Conservation (phyloP, 2,888 invertebrate species). For the Lutraria lutraria region DNA sequence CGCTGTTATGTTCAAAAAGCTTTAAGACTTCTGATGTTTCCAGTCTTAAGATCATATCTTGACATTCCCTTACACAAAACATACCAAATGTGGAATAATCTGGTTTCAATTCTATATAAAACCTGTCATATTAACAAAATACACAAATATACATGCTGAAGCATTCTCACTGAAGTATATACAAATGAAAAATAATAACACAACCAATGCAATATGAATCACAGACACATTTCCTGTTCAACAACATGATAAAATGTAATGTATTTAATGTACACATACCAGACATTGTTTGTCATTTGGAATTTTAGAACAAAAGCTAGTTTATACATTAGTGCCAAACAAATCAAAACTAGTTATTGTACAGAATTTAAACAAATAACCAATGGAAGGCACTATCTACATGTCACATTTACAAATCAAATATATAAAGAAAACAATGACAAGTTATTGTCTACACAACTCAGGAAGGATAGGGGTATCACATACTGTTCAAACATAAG, state of each 20-base stretch:
- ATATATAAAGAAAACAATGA: constrained; percentile 5
- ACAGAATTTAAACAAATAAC: constrained; percentile 4
- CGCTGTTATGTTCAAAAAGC: too few relatives aligned
- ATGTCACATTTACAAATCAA: background rate
- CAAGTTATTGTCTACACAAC: background rate
- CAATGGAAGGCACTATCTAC: constrained; percentile 16
- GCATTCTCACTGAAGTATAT: background rate
- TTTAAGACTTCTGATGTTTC: too few relatives aligned
- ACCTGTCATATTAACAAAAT: background rate
- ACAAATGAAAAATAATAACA: constrained; percentile 20
- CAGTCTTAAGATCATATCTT: too few relatives aligned
- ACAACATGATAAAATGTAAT: background rate
- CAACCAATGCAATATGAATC: constrained; percentile 16
- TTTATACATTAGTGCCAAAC: constrained; percentile 21
- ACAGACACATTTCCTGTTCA: background rate
- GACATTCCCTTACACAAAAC: background rate
- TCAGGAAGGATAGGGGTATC: background rate
- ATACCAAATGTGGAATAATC: background rate
- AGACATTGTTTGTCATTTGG: background rate
- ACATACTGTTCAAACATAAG: background rate
- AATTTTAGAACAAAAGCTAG: constrained; percentile 8
- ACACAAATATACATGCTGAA: background rate
- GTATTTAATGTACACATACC: background rate
- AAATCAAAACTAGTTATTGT: background rate
- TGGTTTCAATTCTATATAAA: background rate